Base-by-base conservation (phyloP, 2,113 vertebrate species). In the Sylvilagus bachmani region DNA sequence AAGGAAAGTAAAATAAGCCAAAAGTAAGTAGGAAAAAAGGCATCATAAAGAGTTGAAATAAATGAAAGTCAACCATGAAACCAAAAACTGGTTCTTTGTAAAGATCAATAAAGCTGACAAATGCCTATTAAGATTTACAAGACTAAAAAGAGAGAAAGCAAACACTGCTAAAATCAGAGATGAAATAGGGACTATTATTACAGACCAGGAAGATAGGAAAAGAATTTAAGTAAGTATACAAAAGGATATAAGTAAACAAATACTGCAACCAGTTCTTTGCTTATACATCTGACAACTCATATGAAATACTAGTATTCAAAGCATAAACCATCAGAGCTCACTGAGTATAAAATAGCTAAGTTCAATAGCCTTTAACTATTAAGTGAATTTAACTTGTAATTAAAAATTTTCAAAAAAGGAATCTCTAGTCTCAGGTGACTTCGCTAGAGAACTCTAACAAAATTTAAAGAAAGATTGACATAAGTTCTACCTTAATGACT, bases 391-490 rank as follows among this genome's bases (percentile, higher is more conserved):
- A 74, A 44, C 44, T 64, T 88, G 67, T 66, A 67, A 24, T 78
- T 83, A 36, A 83, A 89, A 78, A 19, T 24, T 83, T 84, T 61
- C 44, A 70, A 51, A 81, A 92, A 77, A 69, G n/a, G 77, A 62
- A 66, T 73, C 9, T 55, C 38, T 24, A 74, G 27, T 27, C 31
- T 12, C 21, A 64, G 17, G 61, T 62, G 33, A 36, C 69, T 75
- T 93, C 51, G 44, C 74, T 77, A 38, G 22, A 86, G 29, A 70
- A 77, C 86, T 86, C n/a, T 87, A 49, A 44, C 44, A 44, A 44
- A 44, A 3, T 89, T 85, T 73, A 85, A 84, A 92, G n/a, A 83
- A 88, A 22, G 53, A 58, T 73, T 93, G 81, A 81, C 36, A 89
- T 78, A 58, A 81, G 81, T 62, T 90, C 49, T 95, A 16, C 5